Percentiles rank a stretch among this genome's conserved stretches.
These are phyloP conservation scores for Phalacrocorax pelagicus DNA, from an alignment of 2,113 vertebrate genomes.

Conservation along the genomic window DNA sequence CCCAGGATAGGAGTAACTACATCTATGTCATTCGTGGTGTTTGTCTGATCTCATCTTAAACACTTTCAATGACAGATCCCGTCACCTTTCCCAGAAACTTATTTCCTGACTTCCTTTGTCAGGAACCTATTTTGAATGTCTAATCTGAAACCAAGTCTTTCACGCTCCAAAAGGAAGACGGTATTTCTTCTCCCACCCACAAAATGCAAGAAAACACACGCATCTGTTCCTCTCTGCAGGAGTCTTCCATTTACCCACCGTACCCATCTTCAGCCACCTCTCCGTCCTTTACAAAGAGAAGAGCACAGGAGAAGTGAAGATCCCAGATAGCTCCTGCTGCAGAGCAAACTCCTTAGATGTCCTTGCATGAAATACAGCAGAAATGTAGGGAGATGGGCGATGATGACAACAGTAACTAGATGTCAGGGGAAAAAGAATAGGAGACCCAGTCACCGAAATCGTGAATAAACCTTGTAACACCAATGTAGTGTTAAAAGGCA, in stretches of 20 bases:
- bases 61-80: background rate
- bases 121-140: background rate
- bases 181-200: background rate
- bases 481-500: too few relatives aligned
- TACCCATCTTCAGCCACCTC: background rate
- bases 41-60: background rate
- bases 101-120: background rate
- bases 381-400: background rate
- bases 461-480: too few relatives aligned
- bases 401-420: background rate
- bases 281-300: background rate
- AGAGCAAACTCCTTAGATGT: background rate
- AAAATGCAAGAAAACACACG: background rate
- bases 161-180: background rate
- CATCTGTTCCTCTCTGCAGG: background rate
- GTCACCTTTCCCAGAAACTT: background rate
- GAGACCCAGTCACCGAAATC: background rate
- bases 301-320: background rate
- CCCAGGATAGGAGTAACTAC: background rate
- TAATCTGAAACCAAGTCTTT: background rate
- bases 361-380: background rate
- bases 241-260: background rate
- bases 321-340: background rate
- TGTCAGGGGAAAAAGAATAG: rapidly evolving
- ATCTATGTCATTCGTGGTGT: background rate